Percentiles rank a stretch among this genome's conserved stretches.
phyloP scores from a whole-genome alignment of 2,888 invertebrate genomes.

The Deroplatys truncata region DNA sequence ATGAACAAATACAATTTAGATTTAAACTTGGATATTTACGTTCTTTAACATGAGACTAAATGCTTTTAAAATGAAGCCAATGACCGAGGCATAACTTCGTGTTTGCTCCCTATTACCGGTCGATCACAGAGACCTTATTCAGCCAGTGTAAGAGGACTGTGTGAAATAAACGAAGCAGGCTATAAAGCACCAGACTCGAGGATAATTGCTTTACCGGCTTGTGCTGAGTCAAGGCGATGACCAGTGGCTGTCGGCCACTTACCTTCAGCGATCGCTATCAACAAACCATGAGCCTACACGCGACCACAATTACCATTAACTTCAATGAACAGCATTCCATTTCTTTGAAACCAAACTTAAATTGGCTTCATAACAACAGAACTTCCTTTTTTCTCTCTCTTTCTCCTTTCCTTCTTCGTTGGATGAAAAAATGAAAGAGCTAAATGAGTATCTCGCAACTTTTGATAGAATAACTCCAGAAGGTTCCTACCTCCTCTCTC shows the following conservation, averaged over 20 bases:
- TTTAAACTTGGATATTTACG: too few species aligned
- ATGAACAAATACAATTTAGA: too few species aligned
- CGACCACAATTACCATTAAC: neutral
- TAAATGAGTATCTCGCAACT: neutral
- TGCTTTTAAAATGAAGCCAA: too few species aligned
- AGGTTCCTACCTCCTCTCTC: neutral
- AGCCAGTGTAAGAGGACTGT: too few species aligned
- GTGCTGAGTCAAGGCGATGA: neutral
- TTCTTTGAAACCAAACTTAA: neutral
- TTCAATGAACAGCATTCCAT: neutral
- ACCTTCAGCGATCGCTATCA: neutral
- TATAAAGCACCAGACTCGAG: neutral
- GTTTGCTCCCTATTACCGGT: too few species aligned
- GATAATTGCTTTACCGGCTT: neutral
- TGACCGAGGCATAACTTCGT: too few species aligned
- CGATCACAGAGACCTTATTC: too few species aligned
- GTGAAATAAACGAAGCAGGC: neutral
- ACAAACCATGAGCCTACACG: neutral
- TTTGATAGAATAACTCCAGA: neutral
- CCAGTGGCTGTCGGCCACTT: neutral
- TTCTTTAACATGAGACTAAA: too few species aligned
- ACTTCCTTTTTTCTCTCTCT: neutral
- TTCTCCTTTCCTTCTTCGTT: neutral
- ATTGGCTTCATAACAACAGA: neutral
- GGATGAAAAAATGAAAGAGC: neutral